These are phyloP conservation scores for Nasua narica DNA, from an alignment of 2,797 vertebrate genomes.

Conservation along the genomic window DNA sequence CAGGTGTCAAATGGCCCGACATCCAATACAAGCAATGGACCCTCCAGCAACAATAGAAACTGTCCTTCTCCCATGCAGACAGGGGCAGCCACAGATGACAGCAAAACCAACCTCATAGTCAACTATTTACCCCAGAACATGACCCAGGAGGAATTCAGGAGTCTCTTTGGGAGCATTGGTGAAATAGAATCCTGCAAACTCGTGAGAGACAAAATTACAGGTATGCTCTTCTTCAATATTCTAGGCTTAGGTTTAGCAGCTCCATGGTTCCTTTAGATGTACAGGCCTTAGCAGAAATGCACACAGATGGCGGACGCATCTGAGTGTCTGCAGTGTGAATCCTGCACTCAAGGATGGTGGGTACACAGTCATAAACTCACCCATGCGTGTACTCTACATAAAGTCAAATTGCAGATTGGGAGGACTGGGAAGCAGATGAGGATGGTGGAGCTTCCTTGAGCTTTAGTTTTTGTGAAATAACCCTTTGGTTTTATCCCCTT, in stretches of 20 bases:
- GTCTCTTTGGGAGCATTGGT: constrained; percentile 99
- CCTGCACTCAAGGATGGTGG: not conserved
- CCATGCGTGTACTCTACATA: not conserved
- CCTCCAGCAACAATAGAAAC: constrained; percentile 97
- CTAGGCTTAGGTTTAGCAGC: not conserved
- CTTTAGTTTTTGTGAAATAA: constrained; percentile 27
- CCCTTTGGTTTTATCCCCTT: constrained; percentile 14
- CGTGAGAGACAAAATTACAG: constrained; percentile 99
- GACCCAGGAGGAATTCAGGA: constrained; percentile 99
- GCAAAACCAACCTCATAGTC: constrained; percentile 99
- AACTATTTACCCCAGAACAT: constrained; percentile 99
- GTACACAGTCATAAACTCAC: not conserved
- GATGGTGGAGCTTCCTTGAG: not conserved
- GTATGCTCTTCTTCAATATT: constrained; percentile 80
- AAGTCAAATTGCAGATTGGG: not conserved
- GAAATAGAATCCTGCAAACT: constrained; percentile 99
- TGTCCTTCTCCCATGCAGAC: constrained; percentile 99
- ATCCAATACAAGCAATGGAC: constrained; percentile 96
- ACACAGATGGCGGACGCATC: not conserved
- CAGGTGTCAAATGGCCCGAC: constrained; percentile 99
- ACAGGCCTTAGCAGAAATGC: not conserved
- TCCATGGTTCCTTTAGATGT: not conserved
- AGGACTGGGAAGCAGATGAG: not conserved
- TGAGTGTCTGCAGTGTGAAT: not conserved
- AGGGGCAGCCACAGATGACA: constrained; percentile 96